A percentile compares a stretch with the other conserved stretches of the same genome.
Conservation (phyloP, 1,140 invertebrate species). For the Acromyrmex echinatior region DNA sequence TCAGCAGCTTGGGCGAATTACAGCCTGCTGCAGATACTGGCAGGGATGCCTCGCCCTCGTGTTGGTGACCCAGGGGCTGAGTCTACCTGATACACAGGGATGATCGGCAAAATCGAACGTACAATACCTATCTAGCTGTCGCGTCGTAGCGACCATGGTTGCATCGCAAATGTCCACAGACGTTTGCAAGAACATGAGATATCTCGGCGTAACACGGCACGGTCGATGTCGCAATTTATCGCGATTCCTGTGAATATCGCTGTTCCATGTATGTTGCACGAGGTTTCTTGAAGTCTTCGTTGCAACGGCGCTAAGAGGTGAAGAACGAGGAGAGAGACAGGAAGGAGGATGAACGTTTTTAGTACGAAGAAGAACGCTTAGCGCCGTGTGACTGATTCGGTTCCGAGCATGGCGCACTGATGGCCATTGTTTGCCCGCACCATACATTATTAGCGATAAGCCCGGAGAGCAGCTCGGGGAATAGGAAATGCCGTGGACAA, state of each 20-base stretch:
- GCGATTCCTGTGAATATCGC: background rate
- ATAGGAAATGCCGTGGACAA: conserved; percentile 78
- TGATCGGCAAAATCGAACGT: conserved; percentile 70
- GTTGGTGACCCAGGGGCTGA: conserved; percentile 53
- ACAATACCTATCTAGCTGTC: conserved; percentile 47
- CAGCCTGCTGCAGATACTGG: conserved; percentile 71
- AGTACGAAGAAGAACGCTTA: background rate
- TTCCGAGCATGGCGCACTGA: conserved; percentile 67
- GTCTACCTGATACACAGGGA: conserved; percentile 44
- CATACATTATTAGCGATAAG: conserved; percentile 82
- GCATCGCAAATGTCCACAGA: conserved; percentile 51
- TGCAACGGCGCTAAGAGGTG: background rate
- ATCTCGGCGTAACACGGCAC: conserved; percentile 23
- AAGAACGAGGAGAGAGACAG: background rate
- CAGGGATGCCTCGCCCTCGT: conserved; percentile 65
- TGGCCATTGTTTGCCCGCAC: conserved; percentile 76
- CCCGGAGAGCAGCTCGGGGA: conserved; percentile 68
- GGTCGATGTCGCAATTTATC: conserved; percentile 47
- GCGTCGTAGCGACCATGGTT: conserved; percentile 43
- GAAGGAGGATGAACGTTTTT: conserved; percentile 12
- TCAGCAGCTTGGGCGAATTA: conserved; percentile 80
- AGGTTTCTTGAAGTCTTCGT: conserved; percentile 7
- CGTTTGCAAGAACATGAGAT: conserved; percentile 56
- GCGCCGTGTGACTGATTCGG: conserved; percentile 67
- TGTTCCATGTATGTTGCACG: background rate